These are phyloP conservation scores for Gorsachius goisagi DNA, from an alignment of 2,113 vertebrate species.

Conservation along the genomic window DNA sequence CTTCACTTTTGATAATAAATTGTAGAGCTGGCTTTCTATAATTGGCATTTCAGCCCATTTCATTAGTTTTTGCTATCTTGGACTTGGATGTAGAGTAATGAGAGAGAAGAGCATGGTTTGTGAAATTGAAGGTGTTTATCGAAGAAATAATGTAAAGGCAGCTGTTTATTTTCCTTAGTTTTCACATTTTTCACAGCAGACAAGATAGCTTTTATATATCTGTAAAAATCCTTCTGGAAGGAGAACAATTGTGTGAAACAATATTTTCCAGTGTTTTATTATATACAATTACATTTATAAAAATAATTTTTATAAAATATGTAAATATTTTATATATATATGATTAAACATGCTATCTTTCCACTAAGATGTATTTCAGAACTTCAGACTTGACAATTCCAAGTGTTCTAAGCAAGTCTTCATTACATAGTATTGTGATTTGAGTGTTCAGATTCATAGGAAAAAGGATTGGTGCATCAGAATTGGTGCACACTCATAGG, in stretches of 20 bases:
- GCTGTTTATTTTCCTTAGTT: not conserved
- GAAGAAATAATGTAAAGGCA: not conserved
- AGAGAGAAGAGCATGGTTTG: not conserved
- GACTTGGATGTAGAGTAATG: not conserved
- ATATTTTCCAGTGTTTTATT: not conserved
- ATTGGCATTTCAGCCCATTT: not conserved
- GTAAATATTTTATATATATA: no score
- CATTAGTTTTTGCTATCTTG: not conserved
- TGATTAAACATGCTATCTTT: not conserved
- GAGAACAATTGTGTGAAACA: not conserved
- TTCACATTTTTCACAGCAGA: not conserved
- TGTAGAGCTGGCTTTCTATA: not conserved
- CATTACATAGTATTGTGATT: not conserved
- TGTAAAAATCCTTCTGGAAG: not conserved
- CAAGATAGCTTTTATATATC: not conserved
- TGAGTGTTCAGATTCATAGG: not conserved
- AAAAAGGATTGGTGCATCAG: not conserved
- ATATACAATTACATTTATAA: not conserved
- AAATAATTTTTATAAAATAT: not conserved
- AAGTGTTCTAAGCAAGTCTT: not conserved
- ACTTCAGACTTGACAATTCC: not conserved
- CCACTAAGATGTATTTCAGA: not conserved
- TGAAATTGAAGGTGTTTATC: not conserved
- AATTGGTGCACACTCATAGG: accelerated
- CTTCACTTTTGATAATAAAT: not conserved